These are phyloP conservation scores for human (Homo sapiens) DNA, from an alignment of 2,113 vertebrate genomes.

Conservation along the genomic window DNA sequence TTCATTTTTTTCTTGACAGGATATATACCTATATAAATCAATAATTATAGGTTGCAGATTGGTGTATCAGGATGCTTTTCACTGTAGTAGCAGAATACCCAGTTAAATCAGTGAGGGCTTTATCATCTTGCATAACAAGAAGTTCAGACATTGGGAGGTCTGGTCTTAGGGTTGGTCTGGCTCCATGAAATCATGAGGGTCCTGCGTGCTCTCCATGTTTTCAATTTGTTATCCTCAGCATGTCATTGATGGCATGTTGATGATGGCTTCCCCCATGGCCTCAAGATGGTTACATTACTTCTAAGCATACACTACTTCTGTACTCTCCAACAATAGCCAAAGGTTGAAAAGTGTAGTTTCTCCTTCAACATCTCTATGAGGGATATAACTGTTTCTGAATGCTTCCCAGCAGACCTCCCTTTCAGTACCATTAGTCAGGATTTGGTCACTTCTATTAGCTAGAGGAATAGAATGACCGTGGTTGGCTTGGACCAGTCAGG, in stretches of 20 bases:
- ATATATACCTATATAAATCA: not conserved
- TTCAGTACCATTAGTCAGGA: not conserved
- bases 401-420: not conserved
- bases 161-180: not conserved
- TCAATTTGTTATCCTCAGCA: not conserved
- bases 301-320: not conserved
- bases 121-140: not conserved
- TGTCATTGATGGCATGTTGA: not conserved
- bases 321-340: not conserved
- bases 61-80: not conserved
- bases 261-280: not conserved
- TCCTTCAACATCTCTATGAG: not conserved
- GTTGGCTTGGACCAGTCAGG: not conserved
- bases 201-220: not conserved
- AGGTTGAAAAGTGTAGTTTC: not conserved
- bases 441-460: not conserved
- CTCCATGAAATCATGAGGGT: not conserved
- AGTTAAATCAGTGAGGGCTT: not conserved
- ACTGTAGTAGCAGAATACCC: not conserved
- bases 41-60: not conserved
- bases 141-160: not conserved
- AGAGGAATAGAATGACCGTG: not conserved
- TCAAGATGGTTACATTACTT: not conserved
- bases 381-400: not conserved
- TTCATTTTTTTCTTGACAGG: not conserved